Conservation (phyloP, 2,888 invertebrate genomes). For the Trachelus iudaicus region DNA sequence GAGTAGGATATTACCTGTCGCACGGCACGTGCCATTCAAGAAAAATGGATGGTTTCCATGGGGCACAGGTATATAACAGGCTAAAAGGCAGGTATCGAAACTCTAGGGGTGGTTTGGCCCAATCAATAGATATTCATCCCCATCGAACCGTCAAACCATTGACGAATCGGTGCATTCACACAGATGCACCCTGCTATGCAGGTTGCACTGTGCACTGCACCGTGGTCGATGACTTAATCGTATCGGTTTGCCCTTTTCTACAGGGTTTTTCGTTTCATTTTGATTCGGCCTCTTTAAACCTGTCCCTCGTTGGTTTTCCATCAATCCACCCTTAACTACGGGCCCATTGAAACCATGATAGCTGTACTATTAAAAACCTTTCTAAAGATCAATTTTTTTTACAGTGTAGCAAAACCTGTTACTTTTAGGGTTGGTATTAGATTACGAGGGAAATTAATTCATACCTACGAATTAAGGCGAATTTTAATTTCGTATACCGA, state of each 20-base stretch:
- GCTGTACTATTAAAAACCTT: neutral
- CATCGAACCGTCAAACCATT: slow-evolving; percentile 53
- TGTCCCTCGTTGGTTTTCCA: neutral
- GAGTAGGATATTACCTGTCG: slow-evolving; percentile 42
- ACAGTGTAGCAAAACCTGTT: neutral
- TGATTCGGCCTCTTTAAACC: neutral
- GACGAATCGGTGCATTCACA: slow-evolving; percentile 54
- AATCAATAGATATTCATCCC: slow-evolving; percentile 64
- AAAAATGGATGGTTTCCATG: neutral
- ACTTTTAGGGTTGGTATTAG: neutral
- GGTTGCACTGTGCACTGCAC: slow-evolving; percentile 49
- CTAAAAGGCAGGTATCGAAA: slow-evolving; percentile 37
- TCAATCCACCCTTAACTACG: neutral
- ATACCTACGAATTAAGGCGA: neutral
- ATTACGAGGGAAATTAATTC: neutral
- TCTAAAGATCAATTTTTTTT: neutral
- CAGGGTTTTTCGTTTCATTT: neutral
- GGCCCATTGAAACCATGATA: neutral
- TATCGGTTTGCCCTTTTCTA: neutral
- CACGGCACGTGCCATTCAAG: slow-evolving; percentile 49
- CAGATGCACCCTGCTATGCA: slow-evolving; percentile 48
- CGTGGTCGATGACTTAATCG: neutral
- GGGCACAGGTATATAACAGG: slow-evolving; percentile 39
- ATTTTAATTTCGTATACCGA: neutral
- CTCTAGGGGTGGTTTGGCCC: slow-evolving; percentile 45